phyloP scores from a whole-genome alignment of 2,797 vertebrate species.

The Gambusia yucatana region DNA sequence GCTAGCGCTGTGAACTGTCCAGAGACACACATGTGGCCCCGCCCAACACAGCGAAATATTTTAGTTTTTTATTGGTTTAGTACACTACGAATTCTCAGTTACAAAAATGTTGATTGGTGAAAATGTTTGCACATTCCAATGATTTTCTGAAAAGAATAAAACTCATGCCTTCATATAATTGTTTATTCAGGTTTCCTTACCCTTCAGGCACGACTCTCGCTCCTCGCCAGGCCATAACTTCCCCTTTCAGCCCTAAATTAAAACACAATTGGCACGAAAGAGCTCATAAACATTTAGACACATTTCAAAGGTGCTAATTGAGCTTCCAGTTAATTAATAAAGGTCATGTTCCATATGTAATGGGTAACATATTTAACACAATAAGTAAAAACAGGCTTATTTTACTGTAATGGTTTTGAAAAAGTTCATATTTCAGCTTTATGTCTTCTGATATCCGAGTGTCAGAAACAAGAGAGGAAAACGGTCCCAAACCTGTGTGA shows the following conservation, averaged over 20 bases:
- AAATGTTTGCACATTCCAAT: background rate
- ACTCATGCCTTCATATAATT: background rate
- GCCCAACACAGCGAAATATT: background rate
- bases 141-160: background rate
- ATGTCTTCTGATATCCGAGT: background rate
- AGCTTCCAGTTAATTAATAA: background rate
- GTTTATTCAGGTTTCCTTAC: background rate
- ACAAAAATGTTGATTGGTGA: background rate
- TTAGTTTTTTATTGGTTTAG: background rate
- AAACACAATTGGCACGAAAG: too few species aligned
- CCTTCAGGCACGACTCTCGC: background rate
- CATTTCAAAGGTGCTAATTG: background rate
- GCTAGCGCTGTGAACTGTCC: too few species aligned
- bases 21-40: too few species aligned
- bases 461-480: constrained; percentile 28
- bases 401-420: background rate
- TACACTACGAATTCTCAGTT: too few species aligned
- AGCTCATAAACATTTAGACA: background rate
- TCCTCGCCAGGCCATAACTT: background rate
- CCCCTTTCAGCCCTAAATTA: too few species aligned
- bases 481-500: constrained; percentile 29
- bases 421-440: constrained; percentile 7
- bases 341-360: background rate
- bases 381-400: background rate
- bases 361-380: background rate